These are phyloP conservation scores for Andrena fulva DNA, from an alignment of 2,888 invertebrate species.

Conservation along the genomic window DNA sequence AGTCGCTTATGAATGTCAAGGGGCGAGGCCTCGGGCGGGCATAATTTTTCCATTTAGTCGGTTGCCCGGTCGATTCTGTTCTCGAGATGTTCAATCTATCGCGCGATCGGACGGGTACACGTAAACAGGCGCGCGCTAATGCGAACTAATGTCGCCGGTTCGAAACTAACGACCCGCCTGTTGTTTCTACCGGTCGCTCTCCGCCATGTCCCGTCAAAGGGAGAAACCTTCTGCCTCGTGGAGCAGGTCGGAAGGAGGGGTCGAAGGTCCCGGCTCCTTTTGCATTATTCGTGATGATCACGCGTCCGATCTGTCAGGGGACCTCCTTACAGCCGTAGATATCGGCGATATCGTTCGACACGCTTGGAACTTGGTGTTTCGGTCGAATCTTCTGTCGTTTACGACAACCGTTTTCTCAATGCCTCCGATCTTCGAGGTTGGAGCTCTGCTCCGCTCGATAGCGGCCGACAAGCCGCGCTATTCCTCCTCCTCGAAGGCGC, in stretches of 20 bases:
- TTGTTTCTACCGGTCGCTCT: conserved; percentile 32
- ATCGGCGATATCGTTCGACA: conserved; percentile 70
- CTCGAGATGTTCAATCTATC: conserved; percentile 41
- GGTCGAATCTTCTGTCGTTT: conserved; percentile 33
- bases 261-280: conserved; percentile 42
- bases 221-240: conserved; percentile 32
- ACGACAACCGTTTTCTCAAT: conserved; percentile 26
- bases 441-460: background rate
- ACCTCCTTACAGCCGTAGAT: conserved; percentile 71
- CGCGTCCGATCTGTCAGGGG: conserved; percentile 65
- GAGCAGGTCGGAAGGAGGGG: conserved; percentile 33
- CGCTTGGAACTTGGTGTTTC: conserved; percentile 32
- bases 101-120: conserved; percentile 49
- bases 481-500: background rate
- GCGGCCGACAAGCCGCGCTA: background rate
- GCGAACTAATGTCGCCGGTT: conserved; percentile 70
- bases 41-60: conserved; percentile 73
- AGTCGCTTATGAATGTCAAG: conserved; percentile 61
- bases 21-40: conserved; percentile 41
- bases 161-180: conserved; percentile 70
- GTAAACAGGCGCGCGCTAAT: conserved; percentile 73
- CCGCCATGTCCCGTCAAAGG: conserved; percentile 46
- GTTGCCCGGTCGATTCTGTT: conserved; percentile 20
- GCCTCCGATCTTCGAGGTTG: too few species aligned
- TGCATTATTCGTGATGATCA: conserved; percentile 66